These are phyloP conservation scores for Phaenicophaeus curvirostris DNA, from an alignment of 2,797 vertebrate species.

Conservation along the genomic window DNA sequence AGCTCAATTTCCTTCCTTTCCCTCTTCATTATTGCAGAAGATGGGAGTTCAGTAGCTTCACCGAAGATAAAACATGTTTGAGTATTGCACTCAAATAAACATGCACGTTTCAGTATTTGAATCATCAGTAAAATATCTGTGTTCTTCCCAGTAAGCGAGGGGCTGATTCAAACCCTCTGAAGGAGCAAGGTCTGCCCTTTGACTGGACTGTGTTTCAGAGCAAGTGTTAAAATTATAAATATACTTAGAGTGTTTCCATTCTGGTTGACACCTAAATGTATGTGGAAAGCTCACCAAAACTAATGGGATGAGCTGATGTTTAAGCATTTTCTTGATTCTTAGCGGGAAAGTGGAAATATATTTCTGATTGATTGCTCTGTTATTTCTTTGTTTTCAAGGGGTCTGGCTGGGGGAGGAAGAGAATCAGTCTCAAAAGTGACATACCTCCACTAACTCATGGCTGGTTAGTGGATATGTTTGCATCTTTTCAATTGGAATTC, in stretches of 20 bases:
- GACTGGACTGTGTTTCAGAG: neutral
- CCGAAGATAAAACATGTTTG: neutral
- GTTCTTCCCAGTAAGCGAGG: neutral
- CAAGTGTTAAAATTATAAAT: neutral
- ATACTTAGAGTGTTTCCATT: neutral
- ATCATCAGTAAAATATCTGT: neutral
- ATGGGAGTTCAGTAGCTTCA: neutral
- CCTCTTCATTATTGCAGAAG: neutral
- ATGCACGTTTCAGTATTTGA: neutral
- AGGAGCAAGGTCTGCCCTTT: neutral
- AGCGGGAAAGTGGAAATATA: neutral
- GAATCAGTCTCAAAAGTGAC: neutral
- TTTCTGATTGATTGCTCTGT: neutral
- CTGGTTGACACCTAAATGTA: neutral
- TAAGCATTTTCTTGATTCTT: neutral
- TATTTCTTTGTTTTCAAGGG: neutral
- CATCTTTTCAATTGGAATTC: neutral
- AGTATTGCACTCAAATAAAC: no score
- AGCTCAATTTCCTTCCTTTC: neutral
- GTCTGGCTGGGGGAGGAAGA: neutral
- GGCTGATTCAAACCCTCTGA: neutral
- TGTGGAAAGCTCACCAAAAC: neutral
- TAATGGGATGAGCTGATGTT: neutral
- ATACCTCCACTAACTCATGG: neutral
- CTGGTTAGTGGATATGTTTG: neutral